Percentiles rank a stretch among this genome's conserved stretches.
These are phyloP conservation scores for Leucoraja erinaceus DNA, from an alignment of 2,113 vertebrate species.

Conservation along the genomic window DNA sequence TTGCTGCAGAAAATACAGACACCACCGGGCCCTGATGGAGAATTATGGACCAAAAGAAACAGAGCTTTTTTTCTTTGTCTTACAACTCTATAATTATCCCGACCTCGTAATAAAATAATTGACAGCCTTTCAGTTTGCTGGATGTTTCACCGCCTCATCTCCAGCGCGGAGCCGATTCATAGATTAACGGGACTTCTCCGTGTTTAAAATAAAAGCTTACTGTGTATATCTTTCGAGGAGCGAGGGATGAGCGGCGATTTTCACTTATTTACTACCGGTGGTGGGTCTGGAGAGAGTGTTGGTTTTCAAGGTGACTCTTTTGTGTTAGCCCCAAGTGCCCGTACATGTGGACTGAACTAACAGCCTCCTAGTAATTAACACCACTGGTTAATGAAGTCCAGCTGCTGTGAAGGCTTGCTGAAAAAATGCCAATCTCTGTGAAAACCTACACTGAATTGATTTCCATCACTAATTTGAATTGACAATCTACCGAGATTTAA, in stretches of 20 bases:
- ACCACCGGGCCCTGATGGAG: constrained; percentile 56
- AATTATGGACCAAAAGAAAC: constrained; percentile 62
- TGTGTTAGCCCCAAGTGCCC: constrained; percentile 60
- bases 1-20: constrained; percentile 63
- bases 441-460: constrained; percentile 32
- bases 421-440: constrained; percentile 70
- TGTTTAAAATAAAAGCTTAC: background rate
- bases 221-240: background rate
- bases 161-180: background rate
- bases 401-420: constrained; percentile 76
- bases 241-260: background rate
- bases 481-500: constrained; percentile 24
- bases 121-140: background rate
- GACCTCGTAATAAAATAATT: background rate
- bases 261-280: background rate
- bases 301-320: constrained; percentile 79
- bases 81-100: constrained; percentile 35
- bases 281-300: constrained; percentile 46
- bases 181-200: background rate
- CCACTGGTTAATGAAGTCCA: constrained; percentile 95
- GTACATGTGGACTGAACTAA: constrained; percentile 62
- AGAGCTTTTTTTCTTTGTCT: constrained; percentile 56
- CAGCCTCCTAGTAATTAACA: constrained; percentile 91
- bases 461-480: constrained; percentile 34
- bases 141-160: background rate